Evolutionary conservation across 2,888 invertebrate genomes (phyloP), one percentile per base, ranked within the genome.

Genomic region (Eupithecia tripunctaria): DNA sequence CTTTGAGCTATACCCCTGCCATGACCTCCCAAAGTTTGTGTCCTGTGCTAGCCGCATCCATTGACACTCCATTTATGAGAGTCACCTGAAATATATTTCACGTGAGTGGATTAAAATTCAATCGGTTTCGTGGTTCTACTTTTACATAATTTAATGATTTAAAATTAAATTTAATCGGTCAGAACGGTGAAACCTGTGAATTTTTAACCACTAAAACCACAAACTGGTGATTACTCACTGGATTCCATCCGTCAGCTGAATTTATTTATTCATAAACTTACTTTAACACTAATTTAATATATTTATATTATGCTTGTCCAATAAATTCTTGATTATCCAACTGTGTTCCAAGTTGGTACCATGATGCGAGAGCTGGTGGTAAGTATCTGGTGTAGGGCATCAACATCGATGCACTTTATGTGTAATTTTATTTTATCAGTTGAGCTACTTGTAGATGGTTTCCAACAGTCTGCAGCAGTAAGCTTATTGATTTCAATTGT

Each of bases 141-240:
- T n/a, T 32, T 63, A 32, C 32, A 36, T 63, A n/a, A 63, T 32
- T 21, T 8, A 36, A 10, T 21, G 36, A 32, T 32, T 63, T 71
- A 43, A 64, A 74, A 69, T 38, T 66, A 67, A 27, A 70, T 64
- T 60, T 68, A 70, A 71, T 67, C 38, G 62, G 41, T 60, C 14
- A 41, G 67, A 76, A 36, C 66, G 59, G 62, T 70, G 27, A 65
- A 60, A 63, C 71, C 72, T 79, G 79, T 73, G 76, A 80, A 81
- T 80, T 72, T 79, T 76, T 76, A 77, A 80, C 72, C 64, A 76
- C 72, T 59, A 60, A 79, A 81, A 79, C 78, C 83, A 70, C 82
- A 75, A 79, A 78, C 74, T 79, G 67, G 75, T 72, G 79, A 80
- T 84, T 81, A 81, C 76, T 41, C 41, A 43, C n/a, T 70, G 80